These are phyloP conservation scores for Eulemur rubriventer DNA, from an alignment of 2,797 vertebrate genomes.

Conservation along the genomic window DNA sequence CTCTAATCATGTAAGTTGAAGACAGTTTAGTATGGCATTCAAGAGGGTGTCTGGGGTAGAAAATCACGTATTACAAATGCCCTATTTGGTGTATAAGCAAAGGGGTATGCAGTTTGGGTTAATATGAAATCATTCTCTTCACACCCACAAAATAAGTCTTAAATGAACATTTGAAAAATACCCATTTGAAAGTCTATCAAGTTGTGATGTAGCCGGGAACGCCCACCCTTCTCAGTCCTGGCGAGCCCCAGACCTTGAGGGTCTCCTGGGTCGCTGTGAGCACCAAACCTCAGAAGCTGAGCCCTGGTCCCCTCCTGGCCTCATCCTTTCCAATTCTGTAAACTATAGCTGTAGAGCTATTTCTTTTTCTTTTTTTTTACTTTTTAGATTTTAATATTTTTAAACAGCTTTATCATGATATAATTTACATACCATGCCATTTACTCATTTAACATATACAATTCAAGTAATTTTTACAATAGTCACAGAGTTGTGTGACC, in stretches of 20 bases:
- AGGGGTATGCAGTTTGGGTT: background rate
- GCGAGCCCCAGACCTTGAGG: background rate
- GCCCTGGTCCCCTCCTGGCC: background rate
- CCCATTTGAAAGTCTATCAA: background rate
- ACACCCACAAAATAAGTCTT: background rate
- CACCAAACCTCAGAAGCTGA: no score
- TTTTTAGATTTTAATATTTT: background rate
- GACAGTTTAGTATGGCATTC: background rate
- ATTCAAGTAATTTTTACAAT: background rate
- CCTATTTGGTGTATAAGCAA: background rate
- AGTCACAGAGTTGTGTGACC: background rate
- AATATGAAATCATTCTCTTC: background rate
- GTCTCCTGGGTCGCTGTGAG: no score
- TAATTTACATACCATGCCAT: background rate
- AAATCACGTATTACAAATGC: background rate
- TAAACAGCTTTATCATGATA: background rate
- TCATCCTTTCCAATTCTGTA: background rate
- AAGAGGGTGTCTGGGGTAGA: background rate
- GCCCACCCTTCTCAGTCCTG: background rate
- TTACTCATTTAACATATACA: background rate
- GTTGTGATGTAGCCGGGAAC: accelerated
- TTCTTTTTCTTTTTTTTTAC: background rate
- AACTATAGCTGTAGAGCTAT: background rate
- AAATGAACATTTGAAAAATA: background rate
- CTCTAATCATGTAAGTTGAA: background rate